phyloP scores from a whole-genome alignment of 2,113 vertebrate genomes.

The Sakesphorus luctuosus region DNA sequence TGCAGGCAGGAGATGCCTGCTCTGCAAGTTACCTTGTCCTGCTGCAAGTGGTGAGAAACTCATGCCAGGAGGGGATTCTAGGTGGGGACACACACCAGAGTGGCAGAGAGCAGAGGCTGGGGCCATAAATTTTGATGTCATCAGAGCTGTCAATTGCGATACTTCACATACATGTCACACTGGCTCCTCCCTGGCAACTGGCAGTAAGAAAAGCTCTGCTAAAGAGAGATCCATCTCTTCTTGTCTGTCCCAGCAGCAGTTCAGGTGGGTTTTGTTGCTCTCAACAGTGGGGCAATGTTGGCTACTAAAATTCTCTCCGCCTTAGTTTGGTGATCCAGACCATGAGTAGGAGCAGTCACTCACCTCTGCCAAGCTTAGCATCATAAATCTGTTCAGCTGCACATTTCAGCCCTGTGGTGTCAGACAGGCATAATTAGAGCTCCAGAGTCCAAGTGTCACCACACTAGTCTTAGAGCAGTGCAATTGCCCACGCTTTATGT shows the following conservation, averaged over 20 bases:
- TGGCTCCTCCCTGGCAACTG: not conserved
- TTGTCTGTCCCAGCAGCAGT: not conserved
- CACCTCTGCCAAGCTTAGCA: not conserved
- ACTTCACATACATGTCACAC: not conserved
- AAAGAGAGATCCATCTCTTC: not conserved
- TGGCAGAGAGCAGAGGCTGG: not conserved
- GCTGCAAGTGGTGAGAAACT: fast-evolving
- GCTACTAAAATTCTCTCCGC: not conserved
- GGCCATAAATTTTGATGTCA: not conserved
- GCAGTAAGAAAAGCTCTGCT: not conserved
- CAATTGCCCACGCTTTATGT: conserved; percentile 50
- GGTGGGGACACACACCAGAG: not conserved
- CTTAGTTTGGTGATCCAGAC: not conserved
- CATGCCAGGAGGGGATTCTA: not conserved
- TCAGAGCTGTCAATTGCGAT: not conserved
- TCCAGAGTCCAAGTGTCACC: conserved; percentile 65
- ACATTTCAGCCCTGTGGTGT: conserved; percentile 29
- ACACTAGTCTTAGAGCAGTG: not conserved
- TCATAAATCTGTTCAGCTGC: conserved; percentile 28
- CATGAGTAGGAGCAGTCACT: conserved; percentile 25
- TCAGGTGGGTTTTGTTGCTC: not conserved
- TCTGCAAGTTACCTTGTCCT: not conserved
- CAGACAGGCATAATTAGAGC: conserved; percentile 42
- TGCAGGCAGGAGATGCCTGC: not conserved
- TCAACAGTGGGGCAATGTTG: not conserved